Evolutionary conservation across 2,797 vertebrate species (phyloP), one percentile per base, ranked within the genome.

Genomic region (Vultur gryphus): DNA sequence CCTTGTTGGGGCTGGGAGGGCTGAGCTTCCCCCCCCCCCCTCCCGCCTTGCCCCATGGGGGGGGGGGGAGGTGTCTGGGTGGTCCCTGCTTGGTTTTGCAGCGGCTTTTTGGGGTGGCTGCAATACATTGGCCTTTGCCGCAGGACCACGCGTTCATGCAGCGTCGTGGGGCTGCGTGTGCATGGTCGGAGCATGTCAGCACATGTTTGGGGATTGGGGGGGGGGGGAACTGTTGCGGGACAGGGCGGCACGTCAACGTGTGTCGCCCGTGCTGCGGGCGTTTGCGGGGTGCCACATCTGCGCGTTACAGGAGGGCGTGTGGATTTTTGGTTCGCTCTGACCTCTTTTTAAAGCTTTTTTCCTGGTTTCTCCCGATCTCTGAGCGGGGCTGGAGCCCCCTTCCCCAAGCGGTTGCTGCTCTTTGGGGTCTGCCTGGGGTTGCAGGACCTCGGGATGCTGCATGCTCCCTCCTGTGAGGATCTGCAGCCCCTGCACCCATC

Each of bases 121-220:
- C 4, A 0, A 1, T 6, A 13, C 0, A 2, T 5, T 17, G 67
- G 1, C 11, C 10, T 76, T 48, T 16, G 9, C 12, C 7, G 4
- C 3, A 4, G 69, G 76, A 7, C 16, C 12, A 2, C 2, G 33
- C 1, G 9, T 58, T 41, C 19, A 35, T 2, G 31, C 8, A 5
- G 64, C 5, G 0, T 10, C 0, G 4, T 2, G 16, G 54, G 41
- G 43, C 0, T 49, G 16, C 3, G 4, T 9, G 49, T 9, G 28
- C 8, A 2, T 23, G 64, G 14, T 52, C 2, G 1, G 21, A 14
- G 29, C 0, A 0, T 28, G 55, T 3, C 3, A 15, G 21, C 1
- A 0, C 25, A 0, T 2, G 10, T 49, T 82, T 89, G 31, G 77
- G 89, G 70, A 3, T 14, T 37, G 37, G 37, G 37, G 61, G 43